Conservation (phyloP, 2,797 vertebrate genomes). For the Aplochiton taeniatus region DNA sequence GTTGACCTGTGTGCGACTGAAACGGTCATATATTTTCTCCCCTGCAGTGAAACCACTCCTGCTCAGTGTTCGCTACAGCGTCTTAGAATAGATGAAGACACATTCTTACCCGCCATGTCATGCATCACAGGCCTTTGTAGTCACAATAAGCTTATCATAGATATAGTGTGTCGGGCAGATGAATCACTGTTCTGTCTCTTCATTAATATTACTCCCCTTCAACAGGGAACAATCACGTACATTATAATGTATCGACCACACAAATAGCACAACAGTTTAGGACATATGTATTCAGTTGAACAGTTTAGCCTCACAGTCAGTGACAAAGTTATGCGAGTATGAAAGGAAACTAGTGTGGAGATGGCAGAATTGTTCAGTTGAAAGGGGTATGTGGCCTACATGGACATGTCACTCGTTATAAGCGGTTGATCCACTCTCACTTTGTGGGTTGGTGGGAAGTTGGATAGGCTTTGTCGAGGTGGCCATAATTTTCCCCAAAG, state of each 20-base stretch:
- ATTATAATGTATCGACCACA: too few relatives aligned
- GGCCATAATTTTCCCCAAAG: constrained; percentile 46
- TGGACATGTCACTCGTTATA: constrained; percentile 28
- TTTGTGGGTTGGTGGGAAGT: constrained; percentile 28
- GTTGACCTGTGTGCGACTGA: constrained; percentile 25
- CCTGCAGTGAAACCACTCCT: not conserved
- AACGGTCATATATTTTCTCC: constrained; percentile 11
- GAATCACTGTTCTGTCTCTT: constrained; percentile 22
- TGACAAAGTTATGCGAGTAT: too few relatives aligned
- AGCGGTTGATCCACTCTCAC: constrained; percentile 24
- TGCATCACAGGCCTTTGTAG: not conserved
- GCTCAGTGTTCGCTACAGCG: not conserved
- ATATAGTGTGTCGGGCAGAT: constrained; percentile 5
- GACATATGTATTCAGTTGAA: too few relatives aligned
- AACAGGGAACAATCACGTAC: not conserved
- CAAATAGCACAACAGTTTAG: too few relatives aligned
- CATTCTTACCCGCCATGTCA: constrained; percentile 1
- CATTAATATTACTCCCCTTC: constrained; percentile 1
- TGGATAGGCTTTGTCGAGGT: constrained; percentile 30
- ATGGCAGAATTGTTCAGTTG: not conserved
- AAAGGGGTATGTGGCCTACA: constrained; percentile 31
- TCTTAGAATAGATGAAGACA: not conserved
- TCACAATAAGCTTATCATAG: not conserved
- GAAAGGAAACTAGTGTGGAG: too few relatives aligned
- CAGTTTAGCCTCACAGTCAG: too few relatives aligned